Conservation (phyloP, 2,888 invertebrate genomes). For the Linyphia triangularis region DNA sequence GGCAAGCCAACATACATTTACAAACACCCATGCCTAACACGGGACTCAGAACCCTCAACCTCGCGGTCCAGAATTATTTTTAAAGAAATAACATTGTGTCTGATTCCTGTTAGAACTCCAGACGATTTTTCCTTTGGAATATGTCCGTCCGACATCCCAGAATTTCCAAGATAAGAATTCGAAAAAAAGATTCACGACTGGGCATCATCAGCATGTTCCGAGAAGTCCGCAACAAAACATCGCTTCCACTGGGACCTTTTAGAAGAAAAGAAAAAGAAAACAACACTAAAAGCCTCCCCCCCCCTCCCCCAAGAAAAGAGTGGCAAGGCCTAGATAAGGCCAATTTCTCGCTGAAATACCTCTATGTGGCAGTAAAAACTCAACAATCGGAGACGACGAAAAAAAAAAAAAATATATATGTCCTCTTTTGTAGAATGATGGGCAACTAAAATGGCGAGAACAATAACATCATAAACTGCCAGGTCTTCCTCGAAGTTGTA, state of each 20-base stretch:
- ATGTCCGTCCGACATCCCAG: neutral
- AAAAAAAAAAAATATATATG: no score
- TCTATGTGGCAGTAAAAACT: slow-evolving; percentile 55
- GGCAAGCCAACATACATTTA: no score
- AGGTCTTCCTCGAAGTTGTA: slow-evolving; percentile 27
- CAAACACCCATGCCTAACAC: no score
- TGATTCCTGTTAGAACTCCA: no score
- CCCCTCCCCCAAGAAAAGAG: neutral
- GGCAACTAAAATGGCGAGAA: slow-evolving; percentile 58
- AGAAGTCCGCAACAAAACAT: neutral
- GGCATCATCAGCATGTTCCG: neutral
- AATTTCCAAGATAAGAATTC: neutral
- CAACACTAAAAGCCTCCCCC: neutral
- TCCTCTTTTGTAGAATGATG: slow-evolving; percentile 26
- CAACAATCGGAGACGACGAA: slow-evolving; percentile 6
- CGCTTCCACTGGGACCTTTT: neutral
- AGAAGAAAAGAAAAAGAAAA: neutral
- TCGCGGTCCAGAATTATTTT: no score
- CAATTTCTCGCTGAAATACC: slow-evolving; percentile 10
- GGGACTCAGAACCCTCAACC: no score
- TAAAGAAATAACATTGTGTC: no score
- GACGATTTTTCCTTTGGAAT: neutral
- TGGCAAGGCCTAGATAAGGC: slow-evolving; percentile 4
- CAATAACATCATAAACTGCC: slow-evolving; percentile 73
- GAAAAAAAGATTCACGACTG: neutral